Evolutionary conservation across 2,888 invertebrate genomes (phyloP), one percentile per base, ranked within the genome.

Genomic region (Mesopsocus fuscifrons): DNA sequence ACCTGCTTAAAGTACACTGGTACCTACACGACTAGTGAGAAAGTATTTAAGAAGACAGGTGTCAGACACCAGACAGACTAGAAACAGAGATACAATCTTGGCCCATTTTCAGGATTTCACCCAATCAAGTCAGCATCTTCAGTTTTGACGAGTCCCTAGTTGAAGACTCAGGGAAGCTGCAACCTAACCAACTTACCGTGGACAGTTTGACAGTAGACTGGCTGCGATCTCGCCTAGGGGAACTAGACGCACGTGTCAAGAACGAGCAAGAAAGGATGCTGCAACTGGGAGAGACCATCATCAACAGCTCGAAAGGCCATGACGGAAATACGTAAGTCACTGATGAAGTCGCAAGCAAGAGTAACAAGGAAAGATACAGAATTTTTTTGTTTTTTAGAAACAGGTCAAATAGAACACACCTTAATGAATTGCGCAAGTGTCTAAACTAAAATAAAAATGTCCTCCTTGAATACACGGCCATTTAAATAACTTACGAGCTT

Each of bases 171-270:
- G 88, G 89, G 6, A 83, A 82, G 59, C 67, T 89, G 41, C 71
- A 78, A 53, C 79, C 84, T n/a, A 85, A 85, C 63, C 79, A 81
- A 56, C 59, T 94, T 49, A 85, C 89, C 0, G 84, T 92, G 1
- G 91, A 94, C 60, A 91, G 91, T 60, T 69, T 91, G 22, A 94
- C 92, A 0, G 78, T 87, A 31, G 91, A 91, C 55, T 83, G 83
- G 78, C 62, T 94, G 44, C 73, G 84, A 53, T 78, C 77, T 49
- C 81, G 82, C 55, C 63, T 85, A 43, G 69, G 67, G 13, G 87
- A 88, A 52, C 59, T 88, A 48, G 88, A 88, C 59, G 59, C 66
- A n/a, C 69, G 74, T n/a, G 65, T 88, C 32, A 81, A 77, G 57
- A 78, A 82, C 44, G 77, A 74, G 47, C 77, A 85, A 56, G 78